phyloP scores from a whole-genome alignment of 1,140 invertebrate species.

The Bursaphelenchus mucronatus region DNA sequence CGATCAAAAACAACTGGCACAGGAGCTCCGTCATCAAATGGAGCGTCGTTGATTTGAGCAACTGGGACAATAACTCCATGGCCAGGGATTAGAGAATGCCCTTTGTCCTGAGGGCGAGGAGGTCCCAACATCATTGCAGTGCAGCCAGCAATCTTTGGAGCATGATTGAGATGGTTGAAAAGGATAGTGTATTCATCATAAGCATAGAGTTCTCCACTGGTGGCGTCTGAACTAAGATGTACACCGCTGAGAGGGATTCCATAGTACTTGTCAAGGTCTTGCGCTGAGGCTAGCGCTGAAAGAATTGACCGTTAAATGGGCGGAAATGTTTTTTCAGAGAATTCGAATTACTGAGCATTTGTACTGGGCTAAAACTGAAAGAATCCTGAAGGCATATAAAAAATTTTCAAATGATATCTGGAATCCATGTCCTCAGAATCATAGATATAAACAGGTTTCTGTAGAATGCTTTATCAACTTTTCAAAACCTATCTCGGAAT shows the following conservation, averaged over 20 bases:
- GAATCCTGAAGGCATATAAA: no score
- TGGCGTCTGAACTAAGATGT: conserved; percentile 48
- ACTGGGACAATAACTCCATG: conserved; percentile 47
- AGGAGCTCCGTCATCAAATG: no score
- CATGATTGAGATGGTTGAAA: conserved; percentile 55
- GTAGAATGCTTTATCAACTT: no score
- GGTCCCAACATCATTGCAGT: conserved; percentile 57
- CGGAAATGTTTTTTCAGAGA: no score
- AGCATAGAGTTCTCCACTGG: conserved; percentile 54
- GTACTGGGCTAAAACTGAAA: no score
- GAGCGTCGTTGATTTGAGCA: conserved; percentile 26
- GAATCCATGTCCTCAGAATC: no score
- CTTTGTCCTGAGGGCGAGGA: conserved; percentile 36
- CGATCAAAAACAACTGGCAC: no score
- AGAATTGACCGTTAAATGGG: no score
- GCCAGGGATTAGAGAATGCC: conserved; percentile 31
- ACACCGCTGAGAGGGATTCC: conserved; percentile 45
- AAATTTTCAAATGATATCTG: no score
- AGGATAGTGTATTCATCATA: conserved; percentile 53
- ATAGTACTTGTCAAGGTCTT: conserved; percentile 42
- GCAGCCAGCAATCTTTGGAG: conserved; percentile 36
- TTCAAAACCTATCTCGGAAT: no score
- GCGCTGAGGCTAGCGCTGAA: neutral
- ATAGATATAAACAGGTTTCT: no score
- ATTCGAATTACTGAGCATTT: no score